phyloP scores from a whole-genome alignment of 2,797 vertebrate species.

The Rhinella marina region DNA sequence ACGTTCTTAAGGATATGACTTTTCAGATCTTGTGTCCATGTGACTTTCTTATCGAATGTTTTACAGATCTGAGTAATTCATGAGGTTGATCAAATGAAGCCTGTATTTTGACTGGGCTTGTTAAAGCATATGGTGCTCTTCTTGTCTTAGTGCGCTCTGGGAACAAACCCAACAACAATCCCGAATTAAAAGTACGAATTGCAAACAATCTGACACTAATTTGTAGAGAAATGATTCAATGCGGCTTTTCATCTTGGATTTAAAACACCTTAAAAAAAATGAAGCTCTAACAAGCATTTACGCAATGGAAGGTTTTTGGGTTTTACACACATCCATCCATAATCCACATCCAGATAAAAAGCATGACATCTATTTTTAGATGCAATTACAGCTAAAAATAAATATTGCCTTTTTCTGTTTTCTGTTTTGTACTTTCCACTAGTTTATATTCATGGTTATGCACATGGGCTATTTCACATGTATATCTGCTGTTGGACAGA shows the following conservation, averaged over 20 bases:
- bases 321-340: constrained; percentile 51
- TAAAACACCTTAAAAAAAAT: constrained; percentile 34
- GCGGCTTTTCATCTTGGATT: constrained; percentile 50
- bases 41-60: constrained; percentile 50
- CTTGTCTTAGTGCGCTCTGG: constrained; percentile 52
- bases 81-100: constrained; percentile 44
- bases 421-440: not conserved
- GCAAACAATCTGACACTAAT: constrained; percentile 62
- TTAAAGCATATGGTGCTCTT: constrained; percentile 57
- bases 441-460: constrained; percentile 5
- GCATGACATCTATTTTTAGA: constrained; percentile 53
- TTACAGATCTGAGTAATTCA: constrained; percentile 46
- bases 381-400: constrained; percentile 37
- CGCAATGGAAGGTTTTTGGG: constrained; percentile 59
- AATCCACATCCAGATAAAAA: constrained; percentile 44
- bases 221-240: constrained; percentile 56
- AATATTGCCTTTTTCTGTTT: not conserved
- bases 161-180: constrained; percentile 57
- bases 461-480: not conserved
- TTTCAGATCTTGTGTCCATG: constrained; percentile 33
- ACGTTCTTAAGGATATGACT: constrained; percentile 23
- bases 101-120: constrained; percentile 57
- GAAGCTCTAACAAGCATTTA: constrained; percentile 49
- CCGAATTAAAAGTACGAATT: constrained; percentile 57
- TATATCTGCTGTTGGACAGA: not conserved